Conservation (phyloP, 2,888 invertebrate genomes). For the Zygogramma bicolorata region DNA sequence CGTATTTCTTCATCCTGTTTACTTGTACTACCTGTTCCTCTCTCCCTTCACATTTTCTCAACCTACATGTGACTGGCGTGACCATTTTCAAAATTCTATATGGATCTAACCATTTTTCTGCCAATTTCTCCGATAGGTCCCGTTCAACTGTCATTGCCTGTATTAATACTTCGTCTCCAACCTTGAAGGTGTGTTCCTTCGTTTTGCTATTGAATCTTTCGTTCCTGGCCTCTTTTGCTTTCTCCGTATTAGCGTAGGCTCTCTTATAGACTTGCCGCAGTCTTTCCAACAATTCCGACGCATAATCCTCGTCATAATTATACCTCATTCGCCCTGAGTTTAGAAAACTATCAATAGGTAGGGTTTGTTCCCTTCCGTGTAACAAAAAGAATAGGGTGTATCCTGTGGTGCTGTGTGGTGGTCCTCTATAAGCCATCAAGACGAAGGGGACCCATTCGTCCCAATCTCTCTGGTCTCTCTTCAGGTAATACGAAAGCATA, state of each 20-base stretch:
- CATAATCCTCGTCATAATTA: conserved; percentile 42
- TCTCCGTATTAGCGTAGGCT: background rate
- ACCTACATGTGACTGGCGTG: conserved; percentile 29
- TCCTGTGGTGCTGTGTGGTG: conserved; percentile 33
- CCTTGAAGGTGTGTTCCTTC: background rate
- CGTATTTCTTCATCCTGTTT: conserved; percentile 10
- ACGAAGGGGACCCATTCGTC: conserved; percentile 52
- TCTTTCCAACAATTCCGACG: conserved; percentile 24
- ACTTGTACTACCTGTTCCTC: conserved; percentile 37
- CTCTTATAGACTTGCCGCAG: conserved; percentile 11
- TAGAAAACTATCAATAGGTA: too few species aligned
- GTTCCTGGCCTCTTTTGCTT: background rate
- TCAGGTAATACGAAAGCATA: conserved; percentile 51
- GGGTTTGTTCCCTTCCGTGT: conserved; percentile 41
- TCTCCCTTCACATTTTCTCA: conserved; percentile 27
- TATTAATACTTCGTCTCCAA: conserved; percentile 11
- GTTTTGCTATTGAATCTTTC: conserved; percentile 4
- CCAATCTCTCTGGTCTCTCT: conserved; percentile 49
- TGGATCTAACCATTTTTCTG: conserved; percentile 12
- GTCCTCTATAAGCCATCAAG: conserved; percentile 47
- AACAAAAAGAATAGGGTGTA: conserved; percentile 45
- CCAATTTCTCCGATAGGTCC: conserved; percentile 10
- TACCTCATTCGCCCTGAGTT: conserved; percentile 32
- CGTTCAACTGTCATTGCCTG: background rate
- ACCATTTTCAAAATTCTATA: background rate